Evolutionary conservation across 2,113 vertebrate genomes (phyloP).

Genomic region (Riparia riparia): DNA sequence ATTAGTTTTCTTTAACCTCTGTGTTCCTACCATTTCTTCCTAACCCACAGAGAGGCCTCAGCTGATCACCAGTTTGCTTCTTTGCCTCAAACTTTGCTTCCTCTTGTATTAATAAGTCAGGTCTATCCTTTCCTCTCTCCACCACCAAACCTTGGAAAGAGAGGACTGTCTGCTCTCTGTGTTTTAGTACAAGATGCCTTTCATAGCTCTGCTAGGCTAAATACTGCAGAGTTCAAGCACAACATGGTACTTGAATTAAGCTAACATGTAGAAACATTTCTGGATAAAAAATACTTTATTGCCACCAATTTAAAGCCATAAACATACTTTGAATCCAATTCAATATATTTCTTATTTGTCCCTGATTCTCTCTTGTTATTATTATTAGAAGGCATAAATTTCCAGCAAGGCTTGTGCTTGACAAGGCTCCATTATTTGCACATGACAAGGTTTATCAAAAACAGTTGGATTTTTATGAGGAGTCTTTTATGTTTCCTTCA

Average conservation of each 20-base stretch:
- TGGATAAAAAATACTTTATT: slow-evolving; percentile 75
- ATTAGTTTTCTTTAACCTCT: neutral
- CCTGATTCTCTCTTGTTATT: slow-evolving; percentile 71
- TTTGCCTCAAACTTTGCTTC: neutral
- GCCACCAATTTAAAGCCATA: slow-evolving; percentile 77
- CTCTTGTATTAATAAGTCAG: neutral
- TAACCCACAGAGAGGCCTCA: neutral
- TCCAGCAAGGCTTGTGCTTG: slow-evolving; percentile 73
- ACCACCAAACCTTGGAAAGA: neutral
- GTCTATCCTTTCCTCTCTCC: neutral
- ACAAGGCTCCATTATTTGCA: slow-evolving; percentile 84
- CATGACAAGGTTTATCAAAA: slow-evolving; percentile 87
- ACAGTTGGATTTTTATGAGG: slow-evolving; percentile 84
- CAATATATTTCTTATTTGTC: slow-evolving; percentile 83
- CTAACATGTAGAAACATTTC: slow-evolving; percentile 67
- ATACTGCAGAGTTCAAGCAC: slow-evolving; percentile 60
- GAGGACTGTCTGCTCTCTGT: neutral
- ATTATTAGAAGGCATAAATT: slow-evolving; percentile 86
- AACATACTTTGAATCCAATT: slow-evolving; percentile 78
- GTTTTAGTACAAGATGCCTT: neutral
- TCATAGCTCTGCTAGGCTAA: slow-evolving; percentile 55
- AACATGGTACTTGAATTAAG: slow-evolving; percentile 70
- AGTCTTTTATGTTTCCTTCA: slow-evolving; percentile 84
- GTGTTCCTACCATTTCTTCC: neutral
- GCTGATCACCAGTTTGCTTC: neutral